Evolutionary conservation across 2,797 vertebrate species (phyloP).

Genomic region (Arctocebus calabarensis): DNA sequence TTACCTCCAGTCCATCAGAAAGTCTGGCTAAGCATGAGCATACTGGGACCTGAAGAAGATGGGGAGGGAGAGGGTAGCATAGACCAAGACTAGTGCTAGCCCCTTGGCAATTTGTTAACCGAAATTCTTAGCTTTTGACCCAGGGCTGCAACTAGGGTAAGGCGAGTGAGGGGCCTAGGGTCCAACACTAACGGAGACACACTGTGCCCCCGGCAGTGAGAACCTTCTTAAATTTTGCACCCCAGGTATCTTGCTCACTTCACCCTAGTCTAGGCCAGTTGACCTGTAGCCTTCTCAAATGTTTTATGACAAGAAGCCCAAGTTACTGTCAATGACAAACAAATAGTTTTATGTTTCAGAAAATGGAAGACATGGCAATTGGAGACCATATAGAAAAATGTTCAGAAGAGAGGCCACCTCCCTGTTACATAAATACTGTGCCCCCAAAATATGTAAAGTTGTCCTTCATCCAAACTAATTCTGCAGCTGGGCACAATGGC

Average conservation of each 20-base stretch:
- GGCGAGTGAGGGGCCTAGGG: fast-evolving
- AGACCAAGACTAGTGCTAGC: neutral
- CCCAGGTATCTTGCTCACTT: neutral
- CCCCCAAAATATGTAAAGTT: neutral
- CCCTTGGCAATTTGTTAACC: neutral
- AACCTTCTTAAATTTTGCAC: neutral
- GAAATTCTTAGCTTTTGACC: neutral
- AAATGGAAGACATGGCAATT: neutral
- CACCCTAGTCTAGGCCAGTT: neutral
- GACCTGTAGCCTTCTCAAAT: neutral
- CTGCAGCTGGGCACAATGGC: neutral
- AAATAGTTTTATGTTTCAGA: neutral
- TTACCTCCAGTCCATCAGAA: neutral
- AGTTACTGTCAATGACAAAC: neutral
- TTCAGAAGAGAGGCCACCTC: neutral
- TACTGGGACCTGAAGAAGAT: neutral
- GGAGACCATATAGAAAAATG: neutral
- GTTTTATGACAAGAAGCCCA: neutral
- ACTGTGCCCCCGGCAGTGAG: neutral
- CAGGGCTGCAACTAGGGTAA: neutral
- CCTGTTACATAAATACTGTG: neutral
- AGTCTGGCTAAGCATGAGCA: neutral
- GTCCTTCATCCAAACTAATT: neutral
- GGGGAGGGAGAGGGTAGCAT: neutral
- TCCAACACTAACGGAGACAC: neutral